These are phyloP conservation scores for Cotesia glomerata DNA, from an alignment of 1,140 invertebrate genomes.

Conservation along the genomic window DNA sequence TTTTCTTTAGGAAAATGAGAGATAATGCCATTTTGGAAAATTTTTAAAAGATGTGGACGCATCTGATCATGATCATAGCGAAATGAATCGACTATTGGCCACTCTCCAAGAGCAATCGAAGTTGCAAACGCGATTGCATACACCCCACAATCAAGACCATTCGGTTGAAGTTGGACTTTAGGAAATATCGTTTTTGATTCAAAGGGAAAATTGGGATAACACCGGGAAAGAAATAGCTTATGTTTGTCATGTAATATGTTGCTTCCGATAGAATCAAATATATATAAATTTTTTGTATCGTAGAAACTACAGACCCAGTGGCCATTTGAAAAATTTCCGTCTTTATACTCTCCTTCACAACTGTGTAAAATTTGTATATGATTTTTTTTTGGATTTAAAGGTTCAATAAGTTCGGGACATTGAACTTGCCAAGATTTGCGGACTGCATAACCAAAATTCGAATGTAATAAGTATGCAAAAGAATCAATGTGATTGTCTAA, in stretches of 20 bases:
- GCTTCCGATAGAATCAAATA: conserved; percentile 2
- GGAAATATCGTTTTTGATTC: background rate
- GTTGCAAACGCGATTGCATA: too few species aligned
- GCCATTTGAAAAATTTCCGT: conserved; percentile 11
- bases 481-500: conserved; percentile 1
- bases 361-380: conserved; percentile 11
- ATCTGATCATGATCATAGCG: background rate
- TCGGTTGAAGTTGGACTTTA: too few species aligned
- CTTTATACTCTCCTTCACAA: background rate
- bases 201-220: conserved; percentile 15
- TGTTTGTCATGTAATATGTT: background rate
- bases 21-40: background rate
- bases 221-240: background rate
- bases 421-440: background rate
- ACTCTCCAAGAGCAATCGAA: too few species aligned
- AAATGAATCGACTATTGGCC: too few species aligned
- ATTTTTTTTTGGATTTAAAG: background rate
- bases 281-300: background rate
- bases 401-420: background rate
- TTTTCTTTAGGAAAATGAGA: background rate
- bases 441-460: conserved; percentile 3
- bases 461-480: background rate
- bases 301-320: conserved; percentile 37
- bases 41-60: background rate
- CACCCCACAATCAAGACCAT: too few species aligned